Evolutionary conservation across 2,888 invertebrate genomes (phyloP), one percentile per base, ranked within the genome.

Genomic region (Yponomeuta evonymella): DNA sequence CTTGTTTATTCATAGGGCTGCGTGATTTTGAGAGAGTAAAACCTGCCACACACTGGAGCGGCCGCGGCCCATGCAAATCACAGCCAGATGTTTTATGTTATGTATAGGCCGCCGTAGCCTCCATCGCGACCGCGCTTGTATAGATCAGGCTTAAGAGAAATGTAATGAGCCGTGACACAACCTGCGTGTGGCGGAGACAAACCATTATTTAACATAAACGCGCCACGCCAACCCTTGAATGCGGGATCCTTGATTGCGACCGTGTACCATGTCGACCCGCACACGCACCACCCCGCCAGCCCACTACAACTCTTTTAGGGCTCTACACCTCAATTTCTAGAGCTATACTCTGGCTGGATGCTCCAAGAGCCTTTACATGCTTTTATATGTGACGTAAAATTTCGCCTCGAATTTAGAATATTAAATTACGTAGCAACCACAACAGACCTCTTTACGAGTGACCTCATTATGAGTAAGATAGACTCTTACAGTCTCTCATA

Each of bases 141-240:
- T 43, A 6, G 6, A 6, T 5, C 43, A 1, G 43, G 43, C 43
- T 43, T 43, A 43, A 43, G 1, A 1, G 9, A 79, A 78, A 78
- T 81, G 85, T 87, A 89, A 88, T 88, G 86, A 87, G 82, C 80
- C 85, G 82, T 85, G 82, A 84, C 85, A 83, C 81, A 86, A 88
- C 88, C 87, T 88, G 86, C 88, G 86, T 81, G 81, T 81, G 81
- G 79, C 79, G 80, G 76, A 83, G 80, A 79, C 82, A 79, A 81
- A 76, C 83, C 81, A 85, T 84, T 85, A 85, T 82, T 85, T 84
- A 81, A 80, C 78, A 76, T 77, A 76, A 83, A 81, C 78, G 79
- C 81, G 80, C 51, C 51, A 51, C 81, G 79, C 51, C 15, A 51
- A 51, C 51, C 51, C 15, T 51, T 51, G 51, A 15, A 51, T 51